These are phyloP conservation scores for Scrobipalpa atriplicella DNA, from an alignment of 2,888 invertebrate genomes.

Conservation along the genomic window DNA sequence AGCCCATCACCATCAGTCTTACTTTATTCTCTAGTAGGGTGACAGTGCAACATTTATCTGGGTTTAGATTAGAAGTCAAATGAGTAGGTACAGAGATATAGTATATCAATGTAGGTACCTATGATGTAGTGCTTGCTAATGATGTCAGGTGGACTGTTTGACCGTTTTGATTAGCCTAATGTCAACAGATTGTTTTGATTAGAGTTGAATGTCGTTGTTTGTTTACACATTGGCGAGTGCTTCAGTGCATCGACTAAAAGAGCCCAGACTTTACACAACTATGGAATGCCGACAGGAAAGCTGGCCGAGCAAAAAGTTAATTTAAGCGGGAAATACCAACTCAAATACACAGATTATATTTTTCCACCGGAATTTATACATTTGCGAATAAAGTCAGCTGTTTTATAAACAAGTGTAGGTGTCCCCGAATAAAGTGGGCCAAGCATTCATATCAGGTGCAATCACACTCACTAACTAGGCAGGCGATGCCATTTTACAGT, in stretches of 20 bases:
- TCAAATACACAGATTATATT: background rate
- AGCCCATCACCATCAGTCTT: background rate
- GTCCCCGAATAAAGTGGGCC: constrained; percentile 33
- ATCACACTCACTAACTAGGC: constrained; percentile 26
- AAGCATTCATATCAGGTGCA: constrained; percentile 31
- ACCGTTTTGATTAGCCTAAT: constrained; percentile 23
- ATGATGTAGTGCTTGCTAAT: too few species aligned
- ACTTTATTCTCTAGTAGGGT: background rate
- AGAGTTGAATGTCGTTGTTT: constrained; percentile 19
- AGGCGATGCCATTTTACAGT: constrained; percentile 54
- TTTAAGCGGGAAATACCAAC: constrained; percentile 8
- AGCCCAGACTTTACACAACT: background rate
- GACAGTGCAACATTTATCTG: background rate
- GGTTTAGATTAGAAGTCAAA: background rate
- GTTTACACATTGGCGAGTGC: constrained; percentile 20
- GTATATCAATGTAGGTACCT: background rate
- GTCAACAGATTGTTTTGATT: constrained; percentile 30
- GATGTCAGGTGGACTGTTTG: background rate
- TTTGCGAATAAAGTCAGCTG: constrained; percentile 2
- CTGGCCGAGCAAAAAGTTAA: constrained; percentile 19
- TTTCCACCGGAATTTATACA: background rate
- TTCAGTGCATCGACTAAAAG: constrained; percentile 1
- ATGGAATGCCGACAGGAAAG: constrained; percentile 17
- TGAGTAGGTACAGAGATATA: background rate
- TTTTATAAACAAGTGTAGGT: constrained; percentile 15